Evolutionary conservation across 53 echinoderm and acorn worm genomes (phyloP).

Genomic region (Holothuria leucospilota): DNA sequence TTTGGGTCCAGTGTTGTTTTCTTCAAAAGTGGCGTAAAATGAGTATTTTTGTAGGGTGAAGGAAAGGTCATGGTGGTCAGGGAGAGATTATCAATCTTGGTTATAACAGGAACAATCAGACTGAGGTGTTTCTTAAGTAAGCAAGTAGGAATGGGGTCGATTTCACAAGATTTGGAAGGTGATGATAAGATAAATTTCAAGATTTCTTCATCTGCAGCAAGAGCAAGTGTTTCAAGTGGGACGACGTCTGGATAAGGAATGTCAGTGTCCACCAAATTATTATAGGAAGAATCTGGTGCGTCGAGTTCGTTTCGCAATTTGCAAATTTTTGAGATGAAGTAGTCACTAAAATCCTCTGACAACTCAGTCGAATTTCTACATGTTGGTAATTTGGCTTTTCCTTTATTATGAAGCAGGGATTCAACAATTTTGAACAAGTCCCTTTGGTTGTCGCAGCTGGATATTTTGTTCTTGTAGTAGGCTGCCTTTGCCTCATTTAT

Average conservation of each 20-base stretch:
- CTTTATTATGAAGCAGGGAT: too few species aligned
- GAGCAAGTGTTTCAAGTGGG: too few species aligned
- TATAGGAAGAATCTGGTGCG: not conserved
- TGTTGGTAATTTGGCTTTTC: not conserved
- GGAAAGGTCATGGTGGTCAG: not conserved
- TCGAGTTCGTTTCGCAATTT: not conserved
- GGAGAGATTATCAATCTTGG: not conserved
- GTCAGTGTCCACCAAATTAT: not conserved
- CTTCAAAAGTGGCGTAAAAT: not conserved
- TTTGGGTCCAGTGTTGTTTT: too few species aligned
- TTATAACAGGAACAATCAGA: constrained; percentile 1
- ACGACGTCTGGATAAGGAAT: not conserved
- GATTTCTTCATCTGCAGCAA: constrained; percentile 15
- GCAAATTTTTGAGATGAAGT: too few species aligned
- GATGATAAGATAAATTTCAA: not conserved
- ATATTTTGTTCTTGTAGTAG: too few species aligned
- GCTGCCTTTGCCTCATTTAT: constrained; percentile 11
- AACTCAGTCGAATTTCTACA: not conserved
- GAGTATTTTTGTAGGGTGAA: not conserved
- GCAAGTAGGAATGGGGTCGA: too few species aligned
- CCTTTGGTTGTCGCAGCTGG: too few species aligned
- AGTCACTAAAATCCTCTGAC: not conserved
- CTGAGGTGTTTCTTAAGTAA: constrained; percentile 1
- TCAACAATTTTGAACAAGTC: too few species aligned
- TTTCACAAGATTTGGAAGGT: constrained; percentile 16